Conservation (phyloP, 2,113 vertebrate species). For the Nibea albiflora region DNA sequence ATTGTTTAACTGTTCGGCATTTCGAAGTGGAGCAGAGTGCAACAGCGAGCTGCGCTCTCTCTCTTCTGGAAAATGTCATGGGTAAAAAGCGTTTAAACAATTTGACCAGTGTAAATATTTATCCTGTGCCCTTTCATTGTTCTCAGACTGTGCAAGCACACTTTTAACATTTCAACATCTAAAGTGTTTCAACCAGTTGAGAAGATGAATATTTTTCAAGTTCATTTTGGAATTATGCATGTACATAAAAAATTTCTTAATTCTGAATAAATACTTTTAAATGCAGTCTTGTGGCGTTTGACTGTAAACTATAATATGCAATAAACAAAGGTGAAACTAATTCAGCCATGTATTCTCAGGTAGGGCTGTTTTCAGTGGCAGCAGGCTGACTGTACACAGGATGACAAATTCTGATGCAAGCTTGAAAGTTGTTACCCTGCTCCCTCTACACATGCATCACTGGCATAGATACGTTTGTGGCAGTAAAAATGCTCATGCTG, state of each 20-base stretch:
- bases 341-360: neutral
- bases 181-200: neutral
- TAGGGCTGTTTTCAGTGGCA: slow-evolving; percentile 1
- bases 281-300: slow-evolving; percentile 51
- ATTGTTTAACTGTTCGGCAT: neutral
- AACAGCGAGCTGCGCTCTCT: neutral
- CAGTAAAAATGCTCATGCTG: slow-evolving; percentile 62
- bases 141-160: slow-evolving; percentile 11
- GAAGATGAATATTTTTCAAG: neutral
- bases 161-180: slow-evolving; percentile 10
- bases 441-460: slow-evolving; percentile 21
- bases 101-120: slow-evolving; percentile 50
- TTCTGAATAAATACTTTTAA: slow-evolving; percentile 60
- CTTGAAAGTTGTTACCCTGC: slow-evolving; percentile 6
- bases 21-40: neutral
- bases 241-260: slow-evolving; percentile 51
- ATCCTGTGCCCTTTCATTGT: slow-evolving; percentile 26
- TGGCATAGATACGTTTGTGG: neutral
- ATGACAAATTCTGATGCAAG: slow-evolving; percentile 50
- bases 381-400: neutral
- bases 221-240: neutral
- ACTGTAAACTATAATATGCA: neutral
- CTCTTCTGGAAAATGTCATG: neutral
- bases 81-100: neutral
- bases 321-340: neutral